A percentile compares a stretch with the other conserved stretches of the same genome.
phyloP scores from a whole-genome alignment of 1,140 invertebrate species.

The Grapholita molesta region DNA sequence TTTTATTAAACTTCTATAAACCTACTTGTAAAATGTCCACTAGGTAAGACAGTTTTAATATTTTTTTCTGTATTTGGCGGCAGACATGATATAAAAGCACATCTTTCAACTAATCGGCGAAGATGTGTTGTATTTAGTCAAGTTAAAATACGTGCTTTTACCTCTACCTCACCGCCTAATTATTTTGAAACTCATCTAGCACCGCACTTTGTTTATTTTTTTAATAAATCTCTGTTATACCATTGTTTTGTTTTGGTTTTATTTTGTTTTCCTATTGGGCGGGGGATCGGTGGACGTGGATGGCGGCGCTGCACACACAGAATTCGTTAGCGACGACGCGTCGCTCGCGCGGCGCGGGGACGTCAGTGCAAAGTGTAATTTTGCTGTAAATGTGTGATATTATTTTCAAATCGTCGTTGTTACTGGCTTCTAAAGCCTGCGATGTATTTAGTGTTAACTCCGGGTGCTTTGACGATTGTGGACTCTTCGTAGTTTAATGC shows the following conservation, averaged over 20 bases:
- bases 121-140: background rate
- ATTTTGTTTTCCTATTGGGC: conserved; percentile 51
- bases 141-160: background rate
- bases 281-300: conserved; percentile 71
- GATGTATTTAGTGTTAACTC: conserved; percentile 73
- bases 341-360: conserved; percentile 46
- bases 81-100: background rate
- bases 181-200: conserved; percentile 27
- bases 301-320: conserved; percentile 67
- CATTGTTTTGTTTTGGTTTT: conserved; percentile 40
- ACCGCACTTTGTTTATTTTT: conserved; percentile 59
- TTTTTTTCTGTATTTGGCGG: background rate
- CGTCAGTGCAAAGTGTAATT: conserved; percentile 58
- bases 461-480: conserved; percentile 77
- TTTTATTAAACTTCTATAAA: conserved; percentile 35
- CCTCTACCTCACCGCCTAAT: background rate
- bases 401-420: conserved; percentile 72
- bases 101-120: background rate
- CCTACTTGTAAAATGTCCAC: conserved; percentile 7
- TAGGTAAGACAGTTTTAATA: background rate
- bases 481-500: conserved; percentile 69
- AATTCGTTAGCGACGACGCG: conserved; percentile 8
- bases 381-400: conserved; percentile 75
- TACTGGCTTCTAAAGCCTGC: conserved; percentile 71
- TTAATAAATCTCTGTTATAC: conserved; percentile 51